These are phyloP conservation scores for Phymorhynchus buccinoides DNA, from an alignment of 1,140 invertebrate genomes.

Conservation along the genomic window DNA sequence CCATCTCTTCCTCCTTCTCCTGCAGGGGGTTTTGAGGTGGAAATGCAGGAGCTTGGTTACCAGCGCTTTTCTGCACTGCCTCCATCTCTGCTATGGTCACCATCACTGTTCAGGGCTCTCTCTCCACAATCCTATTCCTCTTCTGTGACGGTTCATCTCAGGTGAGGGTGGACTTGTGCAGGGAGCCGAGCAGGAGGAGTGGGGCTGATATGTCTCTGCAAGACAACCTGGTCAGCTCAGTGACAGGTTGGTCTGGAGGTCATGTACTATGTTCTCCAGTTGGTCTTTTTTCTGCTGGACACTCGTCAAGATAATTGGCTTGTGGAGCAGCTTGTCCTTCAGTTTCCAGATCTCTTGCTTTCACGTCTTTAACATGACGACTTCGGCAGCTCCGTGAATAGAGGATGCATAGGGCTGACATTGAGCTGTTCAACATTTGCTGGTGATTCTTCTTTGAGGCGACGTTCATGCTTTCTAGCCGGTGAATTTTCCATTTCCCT, in stretches of 20 bases:
- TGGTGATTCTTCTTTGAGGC: conserved; percentile 26
- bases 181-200: background rate
- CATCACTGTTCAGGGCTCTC: background rate
- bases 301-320: conserved; percentile 8
- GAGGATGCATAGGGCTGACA: conserved; percentile 24
- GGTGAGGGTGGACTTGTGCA: background rate
- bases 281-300: conserved; percentile 24
- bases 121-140: background rate
- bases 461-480: background rate
- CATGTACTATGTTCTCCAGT: conserved; percentile 22
- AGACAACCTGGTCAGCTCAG: background rate
- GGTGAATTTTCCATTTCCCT: conserved; percentile 32
- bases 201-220: background rate
- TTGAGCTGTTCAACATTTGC: conserved; percentile 17
- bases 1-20: conserved; percentile 38
- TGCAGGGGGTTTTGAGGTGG: conserved; percentile 5
- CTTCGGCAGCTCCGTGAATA: conserved; percentile 12
- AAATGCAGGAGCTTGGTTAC: conserved; percentile 21
- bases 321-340: conserved; percentile 29
- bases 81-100: conserved; percentile 21
- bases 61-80: conserved; percentile 1
- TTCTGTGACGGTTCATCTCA: background rate
- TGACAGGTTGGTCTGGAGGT: conserved; percentile 3
- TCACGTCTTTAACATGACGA: conserved; percentile 19
- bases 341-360: conserved; percentile 34